These are phyloP conservation scores for Muscina levida DNA, from an alignment of 2,888 invertebrate genomes.

Conservation along the genomic window DNA sequence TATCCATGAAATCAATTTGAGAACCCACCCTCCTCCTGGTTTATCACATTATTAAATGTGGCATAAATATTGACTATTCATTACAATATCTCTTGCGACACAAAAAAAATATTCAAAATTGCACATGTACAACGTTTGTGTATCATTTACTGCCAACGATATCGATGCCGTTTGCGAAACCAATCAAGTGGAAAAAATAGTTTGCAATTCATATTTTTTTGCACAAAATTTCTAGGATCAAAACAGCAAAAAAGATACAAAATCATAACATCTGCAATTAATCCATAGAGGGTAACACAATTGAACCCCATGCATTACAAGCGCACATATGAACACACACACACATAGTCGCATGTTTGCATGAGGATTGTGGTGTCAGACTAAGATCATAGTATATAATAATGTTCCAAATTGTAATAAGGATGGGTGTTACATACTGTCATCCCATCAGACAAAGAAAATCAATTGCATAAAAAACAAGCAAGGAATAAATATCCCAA, in stretches of 20 bases:
- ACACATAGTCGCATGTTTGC: background rate
- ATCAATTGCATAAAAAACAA: conserved; percentile 54
- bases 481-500: conserved; percentile 12
- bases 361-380: background rate
- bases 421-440: conserved; percentile 22
- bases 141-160: background rate
- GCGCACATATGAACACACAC: background rate
- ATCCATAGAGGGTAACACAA: conserved; percentile 66
- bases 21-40: background rate
- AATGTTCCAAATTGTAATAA: conserved; percentile 2
- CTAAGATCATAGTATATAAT: background rate
- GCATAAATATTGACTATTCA: conserved; percentile 48
- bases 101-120: conserved; percentile 31
- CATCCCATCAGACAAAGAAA: conserved; percentile 45
- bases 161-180: conserved; percentile 54
- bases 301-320: conserved; percentile 21
- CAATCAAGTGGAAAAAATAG: conserved; percentile 72
- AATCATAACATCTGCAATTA: conserved; percentile 77
- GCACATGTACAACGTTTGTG: too few relatives aligned
- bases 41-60: conserved; percentile 46
- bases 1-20: too few relatives aligned
- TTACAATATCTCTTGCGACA: background rate
- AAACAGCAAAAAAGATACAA: conserved; percentile 60
- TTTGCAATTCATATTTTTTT: conserved; percentile 43
- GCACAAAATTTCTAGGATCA: conserved; percentile 37